Percentiles rank a stretch among this genome's conserved stretches.
Conservation (phyloP, 2,888 invertebrate genomes). For the Rhaphigaster nebulosa region DNA sequence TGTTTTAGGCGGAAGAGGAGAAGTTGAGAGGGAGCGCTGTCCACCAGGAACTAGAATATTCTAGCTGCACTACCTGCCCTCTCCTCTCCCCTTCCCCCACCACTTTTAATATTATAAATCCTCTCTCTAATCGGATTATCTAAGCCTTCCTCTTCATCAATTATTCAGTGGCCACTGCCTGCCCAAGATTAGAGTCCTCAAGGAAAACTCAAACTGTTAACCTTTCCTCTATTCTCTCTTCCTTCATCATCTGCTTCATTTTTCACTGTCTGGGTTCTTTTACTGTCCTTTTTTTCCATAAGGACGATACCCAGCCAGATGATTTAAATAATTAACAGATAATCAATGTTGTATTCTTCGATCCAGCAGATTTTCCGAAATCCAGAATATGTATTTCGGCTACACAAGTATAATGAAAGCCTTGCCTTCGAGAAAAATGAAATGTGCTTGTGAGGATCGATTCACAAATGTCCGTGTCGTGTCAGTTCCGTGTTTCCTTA, state of each 20-base stretch:
- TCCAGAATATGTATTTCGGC: too few relatives aligned
- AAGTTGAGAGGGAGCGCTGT: neutral
- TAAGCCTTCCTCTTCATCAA: slow-evolving; percentile 50
- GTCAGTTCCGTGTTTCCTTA: too few relatives aligned
- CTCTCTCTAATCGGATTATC: slow-evolving; percentile 45
- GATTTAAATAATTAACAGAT: too few relatives aligned
- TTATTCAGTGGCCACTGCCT: slow-evolving; percentile 29
- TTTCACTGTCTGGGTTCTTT: neutral
- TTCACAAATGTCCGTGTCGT: too few relatives aligned
- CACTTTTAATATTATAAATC: slow-evolving; percentile 49
- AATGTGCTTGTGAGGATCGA: too few relatives aligned
- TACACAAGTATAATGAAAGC: too few relatives aligned
- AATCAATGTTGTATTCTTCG: too few relatives aligned
- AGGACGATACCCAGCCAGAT: neutral
- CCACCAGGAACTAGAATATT: slow-evolving; percentile 30
- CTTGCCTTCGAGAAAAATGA: too few relatives aligned
- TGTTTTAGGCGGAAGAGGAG: neutral
- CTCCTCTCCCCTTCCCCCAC: neutral
- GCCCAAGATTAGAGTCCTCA: slow-evolving; percentile 34
- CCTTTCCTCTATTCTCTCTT: neutral
- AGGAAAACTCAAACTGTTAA: slow-evolving; percentile 37
- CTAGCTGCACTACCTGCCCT: slow-evolving; percentile 39
- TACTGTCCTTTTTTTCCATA: neutral
- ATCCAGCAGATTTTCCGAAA: too few relatives aligned
- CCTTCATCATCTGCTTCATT: neutral